Conservation (phyloP, 1,140 invertebrate genomes). For the Bombus pascuorum region DNA sequence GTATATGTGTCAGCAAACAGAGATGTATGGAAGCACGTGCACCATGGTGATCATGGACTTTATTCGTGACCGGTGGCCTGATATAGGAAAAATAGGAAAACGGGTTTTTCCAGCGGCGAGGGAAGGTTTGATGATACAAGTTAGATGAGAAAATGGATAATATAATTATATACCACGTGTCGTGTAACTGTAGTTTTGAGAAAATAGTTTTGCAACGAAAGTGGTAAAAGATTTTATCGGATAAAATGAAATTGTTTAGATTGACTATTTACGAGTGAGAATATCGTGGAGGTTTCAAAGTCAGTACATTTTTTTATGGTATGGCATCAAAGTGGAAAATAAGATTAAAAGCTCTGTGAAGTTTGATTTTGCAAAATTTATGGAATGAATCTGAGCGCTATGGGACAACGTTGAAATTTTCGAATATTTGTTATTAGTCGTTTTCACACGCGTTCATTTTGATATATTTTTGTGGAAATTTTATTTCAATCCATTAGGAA, state of each 20-base stretch:
- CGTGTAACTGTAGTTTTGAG: neutral
- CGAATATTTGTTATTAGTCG: too few relatives aligned
- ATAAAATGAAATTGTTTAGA: neutral
- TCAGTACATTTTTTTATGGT: neutral
- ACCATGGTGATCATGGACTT: neutral
- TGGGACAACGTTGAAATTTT: too few relatives aligned
- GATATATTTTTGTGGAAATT: too few relatives aligned
- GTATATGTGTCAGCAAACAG: neutral
- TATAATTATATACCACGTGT: neutral
- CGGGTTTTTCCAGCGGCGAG: neutral
- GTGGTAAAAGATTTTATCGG: neutral
- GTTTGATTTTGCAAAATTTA: too few relatives aligned
- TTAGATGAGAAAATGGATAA: neutral
- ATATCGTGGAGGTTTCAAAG: neutral
- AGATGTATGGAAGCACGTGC: constrained; percentile 11
- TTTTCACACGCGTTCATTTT: too few relatives aligned
- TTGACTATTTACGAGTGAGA: neutral
- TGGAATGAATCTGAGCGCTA: too few relatives aligned
- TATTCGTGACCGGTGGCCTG: neutral
- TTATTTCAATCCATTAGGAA: too few relatives aligned
- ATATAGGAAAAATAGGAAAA: too few relatives aligned
- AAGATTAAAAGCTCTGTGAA: too few relatives aligned
- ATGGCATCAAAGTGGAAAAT: too few relatives aligned
- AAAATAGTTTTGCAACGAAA: neutral
- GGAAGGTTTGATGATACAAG: neutral